A percentile compares a stretch with the other conserved stretches of the same genome.
Evolutionary conservation across 2,113 vertebrate species (phyloP).

Genomic region (Phyllopteryx taeniolatus): DNA sequence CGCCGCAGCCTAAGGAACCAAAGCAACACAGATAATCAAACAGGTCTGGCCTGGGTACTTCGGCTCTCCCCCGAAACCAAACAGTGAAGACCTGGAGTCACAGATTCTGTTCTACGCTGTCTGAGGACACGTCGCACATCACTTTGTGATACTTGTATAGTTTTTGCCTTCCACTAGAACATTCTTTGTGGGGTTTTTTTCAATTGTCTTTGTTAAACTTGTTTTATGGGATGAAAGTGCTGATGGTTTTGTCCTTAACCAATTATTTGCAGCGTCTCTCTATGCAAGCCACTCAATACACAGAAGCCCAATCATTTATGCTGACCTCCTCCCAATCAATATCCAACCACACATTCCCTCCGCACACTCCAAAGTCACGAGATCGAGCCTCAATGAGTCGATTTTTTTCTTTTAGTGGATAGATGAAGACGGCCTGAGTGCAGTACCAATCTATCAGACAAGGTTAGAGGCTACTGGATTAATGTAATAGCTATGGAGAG

Average conservation of each 20-base stretch:
- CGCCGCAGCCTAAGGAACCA: constrained; percentile 75
- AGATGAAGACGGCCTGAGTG: constrained; percentile 26
- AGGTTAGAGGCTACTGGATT: background rate
- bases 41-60: constrained; percentile 70
- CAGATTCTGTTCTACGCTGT: constrained; percentile 2
- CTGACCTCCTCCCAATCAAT: constrained; percentile 58
- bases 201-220: constrained; percentile 2
- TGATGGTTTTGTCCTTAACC: constrained; percentile 19
- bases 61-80: constrained; percentile 48
- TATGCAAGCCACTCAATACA: constrained; percentile 49
- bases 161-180: background rate
- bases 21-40: constrained; percentile 7
- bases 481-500: constrained; percentile 11
- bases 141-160: constrained; percentile 7
- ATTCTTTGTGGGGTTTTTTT: background rate
- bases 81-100: constrained; percentile 41
- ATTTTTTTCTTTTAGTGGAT: constrained; percentile 31
- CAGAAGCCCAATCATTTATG: constrained; percentile 51
- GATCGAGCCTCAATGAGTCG: constrained; percentile 38
- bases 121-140: constrained; percentile 9
- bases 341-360: constrained; percentile 44
- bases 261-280: constrained; percentile 38
- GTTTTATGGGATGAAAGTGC: constrained; percentile 10
- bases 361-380: constrained; percentile 53
- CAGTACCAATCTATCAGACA: constrained; percentile 18